Evolutionary conservation across 2,113 vertebrate genomes (phyloP), one percentile per base, ranked within the genome.

Genomic region (Etia nguti): DNA sequence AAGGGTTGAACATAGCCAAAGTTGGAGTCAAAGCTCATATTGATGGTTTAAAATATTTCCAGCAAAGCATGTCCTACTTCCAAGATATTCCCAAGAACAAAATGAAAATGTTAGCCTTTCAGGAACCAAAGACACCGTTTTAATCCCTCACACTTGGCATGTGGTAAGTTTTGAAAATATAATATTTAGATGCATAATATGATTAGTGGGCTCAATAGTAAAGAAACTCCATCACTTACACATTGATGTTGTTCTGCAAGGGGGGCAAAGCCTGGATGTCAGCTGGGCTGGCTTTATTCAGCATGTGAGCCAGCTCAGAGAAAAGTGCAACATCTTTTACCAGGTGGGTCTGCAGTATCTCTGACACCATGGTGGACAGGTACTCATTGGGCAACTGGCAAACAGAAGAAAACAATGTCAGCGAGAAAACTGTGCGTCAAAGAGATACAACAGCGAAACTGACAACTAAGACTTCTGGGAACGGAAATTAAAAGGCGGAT

Each of bases 261-360:
- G 86, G 36, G 4, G 97, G 96, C n/a, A 97, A 83, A 80, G 85
- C 80, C 4, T 62, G 41, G 82, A 96, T 97, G 81, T 96, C 96
- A 36, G 88, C 77, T 1, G 93, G 92, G 11, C 85, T 90, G 48
- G 95, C 95, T 54, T 80, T 82, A 38, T 86, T 22, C 56, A 97
- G 82, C 48, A 97, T 90, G 6, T 95, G 92, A 6, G 83, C 88
- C 73, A 97, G 81, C 10, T 96, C 95, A 18, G 86, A 50, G 43
- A 97, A 96, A 31, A 97, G 92, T 62, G 80, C 92, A 1, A 11
- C 48, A 16, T 96, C 95, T 34, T n/a, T 75, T 1, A 83, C 59
- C 88, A 96, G 88, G 15, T 96, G 95, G 18, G 81, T 94, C 36
- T 95, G 92, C 41, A 97, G 91, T 15, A 97, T 84, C 79, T 96